Evolutionary conservation across 2,797 vertebrate species (phyloP).

Genomic region (Chaetophractus vellerosus): DNA sequence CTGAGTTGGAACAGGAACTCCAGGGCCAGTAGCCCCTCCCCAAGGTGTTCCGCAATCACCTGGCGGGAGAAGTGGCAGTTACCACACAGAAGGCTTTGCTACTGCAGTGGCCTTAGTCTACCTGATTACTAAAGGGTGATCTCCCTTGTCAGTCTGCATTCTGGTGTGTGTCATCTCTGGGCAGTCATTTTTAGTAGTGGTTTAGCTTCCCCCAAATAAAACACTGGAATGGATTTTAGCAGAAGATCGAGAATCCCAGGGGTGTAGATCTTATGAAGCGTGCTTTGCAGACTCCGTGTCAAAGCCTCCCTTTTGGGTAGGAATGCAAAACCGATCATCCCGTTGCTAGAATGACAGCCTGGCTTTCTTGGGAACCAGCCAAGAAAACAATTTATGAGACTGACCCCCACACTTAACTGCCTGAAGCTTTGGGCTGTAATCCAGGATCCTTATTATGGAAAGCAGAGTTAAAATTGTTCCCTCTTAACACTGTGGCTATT

Average conservation of each 20-base stretch:
- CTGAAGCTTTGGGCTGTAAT: slow-evolving; percentile 76
- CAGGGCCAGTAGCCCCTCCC: not conserved
- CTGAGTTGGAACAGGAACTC: not conserved
- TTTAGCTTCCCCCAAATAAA: not conserved
- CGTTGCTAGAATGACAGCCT: slow-evolving; percentile 58
- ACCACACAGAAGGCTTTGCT: not conserved
- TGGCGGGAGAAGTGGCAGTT: not conserved
- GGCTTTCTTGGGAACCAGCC: slow-evolving; percentile 76
- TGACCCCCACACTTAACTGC: slow-evolving; percentile 76
- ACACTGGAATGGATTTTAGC: slow-evolving; percentile 23
- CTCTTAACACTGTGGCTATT: slow-evolving; percentile 70
- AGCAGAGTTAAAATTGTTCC: slow-evolving; percentile 75
- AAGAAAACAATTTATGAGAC: slow-evolving; percentile 80
- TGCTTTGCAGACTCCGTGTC: slow-evolving; percentile 20
- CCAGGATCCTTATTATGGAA: slow-evolving; percentile 78
- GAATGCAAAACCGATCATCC: slow-evolving; percentile 31
- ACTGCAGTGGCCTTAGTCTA: not conserved
- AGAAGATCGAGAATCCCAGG: not conserved
- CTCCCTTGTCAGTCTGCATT: not conserved
- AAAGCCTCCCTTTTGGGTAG: slow-evolving; percentile 52
- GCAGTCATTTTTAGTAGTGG: not conserved
- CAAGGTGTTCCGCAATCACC: not conserved
- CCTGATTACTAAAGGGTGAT: slow-evolving; percentile 10
- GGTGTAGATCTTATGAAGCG: not conserved
- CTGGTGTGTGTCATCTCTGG: not conserved